Evolutionary conservation across 2,797 vertebrate species (phyloP).

Genomic region (Eulemur albifrons): DNA sequence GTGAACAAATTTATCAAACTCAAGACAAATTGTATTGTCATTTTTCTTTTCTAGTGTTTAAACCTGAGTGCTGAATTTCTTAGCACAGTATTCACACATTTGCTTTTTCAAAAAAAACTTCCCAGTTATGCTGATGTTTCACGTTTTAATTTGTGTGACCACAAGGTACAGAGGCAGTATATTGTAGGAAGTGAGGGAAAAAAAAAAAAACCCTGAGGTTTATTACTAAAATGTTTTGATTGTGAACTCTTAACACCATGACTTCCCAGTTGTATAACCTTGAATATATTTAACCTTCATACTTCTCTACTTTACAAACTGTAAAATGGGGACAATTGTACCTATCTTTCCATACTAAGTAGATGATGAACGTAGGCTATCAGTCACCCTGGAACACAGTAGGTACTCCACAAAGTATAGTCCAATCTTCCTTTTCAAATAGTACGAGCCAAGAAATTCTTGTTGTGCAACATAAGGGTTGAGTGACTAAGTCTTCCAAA

Average conservation of each 20-base stretch:
- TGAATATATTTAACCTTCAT: not conserved
- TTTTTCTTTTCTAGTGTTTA: not conserved
- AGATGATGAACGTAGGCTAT: not conserved
- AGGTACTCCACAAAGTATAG: not conserved
- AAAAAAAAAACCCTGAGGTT: not conserved
- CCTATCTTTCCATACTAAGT: not conserved
- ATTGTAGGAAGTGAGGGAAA: not conserved
- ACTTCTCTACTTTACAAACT: not conserved
- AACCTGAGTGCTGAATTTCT: not conserved
- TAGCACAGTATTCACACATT: not conserved
- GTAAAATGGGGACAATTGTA: not conserved
- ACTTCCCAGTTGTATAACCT: not conserved
- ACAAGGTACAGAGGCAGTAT: not conserved
- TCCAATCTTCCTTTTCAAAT: not conserved
- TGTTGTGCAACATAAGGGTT: not conserved
- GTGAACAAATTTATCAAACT: not conserved
- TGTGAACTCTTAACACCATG: not conserved
- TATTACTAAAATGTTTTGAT: not conserved
- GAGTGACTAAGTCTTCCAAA: not conserved
- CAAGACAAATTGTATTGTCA: not conserved
- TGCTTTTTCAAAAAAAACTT: slow-evolving; percentile 5
- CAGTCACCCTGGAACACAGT: not conserved
- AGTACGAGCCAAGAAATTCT: not conserved
- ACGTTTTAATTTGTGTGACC: not conserved
- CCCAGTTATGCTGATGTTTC: not conserved